Evolutionary conservation across 2,113 vertebrate species (phyloP).

Genomic region (Columbina picui): DNA sequence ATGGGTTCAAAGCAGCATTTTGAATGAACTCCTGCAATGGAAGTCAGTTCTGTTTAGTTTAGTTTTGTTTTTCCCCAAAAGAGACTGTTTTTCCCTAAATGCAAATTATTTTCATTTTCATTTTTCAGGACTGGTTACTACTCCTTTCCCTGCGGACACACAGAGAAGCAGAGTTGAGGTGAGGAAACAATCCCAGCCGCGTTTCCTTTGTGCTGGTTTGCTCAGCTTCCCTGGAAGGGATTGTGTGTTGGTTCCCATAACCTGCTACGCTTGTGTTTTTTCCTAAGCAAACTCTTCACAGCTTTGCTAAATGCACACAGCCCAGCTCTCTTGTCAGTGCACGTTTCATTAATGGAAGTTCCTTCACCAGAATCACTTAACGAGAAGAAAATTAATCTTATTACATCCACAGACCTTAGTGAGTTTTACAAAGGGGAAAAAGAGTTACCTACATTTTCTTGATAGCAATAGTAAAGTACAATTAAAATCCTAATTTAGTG

Average conservation of each 20-base stretch:
- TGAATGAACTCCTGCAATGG: rapidly evolving
- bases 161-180: background rate
- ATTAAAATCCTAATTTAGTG: background rate
- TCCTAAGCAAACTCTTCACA: background rate
- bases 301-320: background rate
- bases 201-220: background rate
- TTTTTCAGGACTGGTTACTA: background rate
- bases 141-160: background rate
- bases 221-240: background rate
- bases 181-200: background rate
- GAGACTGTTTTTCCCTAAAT: rapidly evolving
- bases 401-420: background rate
- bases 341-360: rapidly evolving
- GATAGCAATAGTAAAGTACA: background rate
- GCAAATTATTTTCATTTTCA: background rate
- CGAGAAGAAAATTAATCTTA: background rate
- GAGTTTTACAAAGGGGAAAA: background rate
- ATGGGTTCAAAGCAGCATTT: background rate
- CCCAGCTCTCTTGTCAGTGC: background rate
- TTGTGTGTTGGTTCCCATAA: background rate
- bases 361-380: background rate
- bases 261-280: background rate
- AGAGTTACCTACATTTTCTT: background rate
- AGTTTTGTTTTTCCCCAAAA: background rate
- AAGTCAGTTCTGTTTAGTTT: background rate